Evolutionary conservation across 1,140 invertebrate genomes (phyloP), one percentile per base, ranked within the genome.

Genomic region (Diachasma alloeum): DNA sequence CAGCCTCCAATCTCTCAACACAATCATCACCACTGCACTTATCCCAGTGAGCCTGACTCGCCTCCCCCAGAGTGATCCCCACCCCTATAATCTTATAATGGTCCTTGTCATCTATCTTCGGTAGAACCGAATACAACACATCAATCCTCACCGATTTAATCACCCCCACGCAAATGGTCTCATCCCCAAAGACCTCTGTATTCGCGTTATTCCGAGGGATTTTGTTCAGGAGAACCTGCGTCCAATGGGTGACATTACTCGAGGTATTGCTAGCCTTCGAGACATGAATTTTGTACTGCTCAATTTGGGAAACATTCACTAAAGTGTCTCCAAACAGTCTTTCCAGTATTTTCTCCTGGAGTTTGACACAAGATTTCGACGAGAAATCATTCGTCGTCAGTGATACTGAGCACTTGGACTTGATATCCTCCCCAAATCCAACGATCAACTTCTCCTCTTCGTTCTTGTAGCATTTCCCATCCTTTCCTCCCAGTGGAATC

Each of bases 181-280:
- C 77, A 67, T 84, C 81, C 53, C 86, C 81, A 6, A 74, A 17
- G 53, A 84, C 79, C 17, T 83, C 81, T 4, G 82, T 81, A 17
- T 79, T 83, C 15, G 84, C 79, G 17, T 78, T 72, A 75, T 82
- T 84, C 24, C 75, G 80, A 36, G 84, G 86, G 46, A 87, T 69
- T 24, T 82, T 87, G 53, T 90, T 83, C 4, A 88, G 80, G 39
- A 90, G 83, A 73, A 92, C 88, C 79, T 90, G 88, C 15, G 89
- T 82, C 93, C 93, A 94, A 79, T 92, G 91, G 2, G 88, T 85
- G 1, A 82, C 81, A 74, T 87, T 83, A 24, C 83, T 82, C 22
- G 88, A 84, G 8, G 92, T 87, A 83, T 93, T 92, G 26, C 93
- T 93, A 82, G 90, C 91, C 71, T 91, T 90, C 2, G 92, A 92